A percentile compares a stretch with the other conserved stretches of the same genome.
These are phyloP conservation scores for Batillaria attramentaria DNA, from an alignment of 1,140 invertebrate species.

Conservation along the genomic window DNA sequence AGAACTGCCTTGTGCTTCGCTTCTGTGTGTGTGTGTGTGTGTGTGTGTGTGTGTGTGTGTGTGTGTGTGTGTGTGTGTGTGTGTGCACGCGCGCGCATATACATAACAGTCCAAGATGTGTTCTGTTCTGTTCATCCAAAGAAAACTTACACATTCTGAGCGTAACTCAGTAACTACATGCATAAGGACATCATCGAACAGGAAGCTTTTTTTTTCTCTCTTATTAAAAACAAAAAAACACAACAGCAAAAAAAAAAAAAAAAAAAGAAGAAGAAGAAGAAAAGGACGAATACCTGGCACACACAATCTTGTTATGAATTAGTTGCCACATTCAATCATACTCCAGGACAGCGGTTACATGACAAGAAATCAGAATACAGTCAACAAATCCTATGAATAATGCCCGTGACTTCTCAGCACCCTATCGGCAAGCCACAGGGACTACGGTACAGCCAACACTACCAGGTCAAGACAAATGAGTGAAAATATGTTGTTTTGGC, in stretches of 20 bases:
- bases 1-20: too few relatives aligned
- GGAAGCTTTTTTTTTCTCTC: neutral
- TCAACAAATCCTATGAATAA: too few relatives aligned
- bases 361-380: too few relatives aligned
- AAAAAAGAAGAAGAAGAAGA: neutral
- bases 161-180: neutral
- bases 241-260: neutral
- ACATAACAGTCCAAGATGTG: neutral
- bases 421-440: too few relatives aligned
- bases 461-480: too few relatives aligned
- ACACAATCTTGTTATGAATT: too few relatives aligned
- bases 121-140: neutral
- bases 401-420: too few relatives aligned
- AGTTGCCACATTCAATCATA: too few relatives aligned
- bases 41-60: constrained; percentile 13
- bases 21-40: constrained; percentile 14
- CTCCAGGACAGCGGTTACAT: too few relatives aligned
- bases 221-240: too few relatives aligned
- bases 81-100: neutral
- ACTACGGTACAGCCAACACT: too few relatives aligned
- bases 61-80: constrained; percentile 13
- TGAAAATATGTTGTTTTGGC: too few relatives aligned
- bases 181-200: neutral
- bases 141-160: neutral
- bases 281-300: neutral